Evolutionary conservation across 2,888 invertebrate genomes (phyloP).

Genomic region (Caenorhabditis sp.): DNA sequence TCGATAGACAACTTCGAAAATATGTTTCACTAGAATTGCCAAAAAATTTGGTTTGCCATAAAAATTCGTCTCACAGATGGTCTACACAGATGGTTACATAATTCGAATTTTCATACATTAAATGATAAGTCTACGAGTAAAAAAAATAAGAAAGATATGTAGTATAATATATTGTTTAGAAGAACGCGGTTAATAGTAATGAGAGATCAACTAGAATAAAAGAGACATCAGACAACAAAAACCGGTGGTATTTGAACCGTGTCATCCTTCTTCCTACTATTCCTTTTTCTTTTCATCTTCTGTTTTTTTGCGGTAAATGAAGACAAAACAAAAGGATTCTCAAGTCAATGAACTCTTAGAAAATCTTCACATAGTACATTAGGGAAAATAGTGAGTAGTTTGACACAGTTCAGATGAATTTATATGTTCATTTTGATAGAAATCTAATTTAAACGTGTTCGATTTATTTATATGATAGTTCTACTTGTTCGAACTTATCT

Average conservation of each 20-base stretch:
- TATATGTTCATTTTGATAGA: not conserved
- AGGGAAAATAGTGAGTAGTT: not conserved
- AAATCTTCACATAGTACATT: too few species aligned
- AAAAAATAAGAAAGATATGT: not conserved
- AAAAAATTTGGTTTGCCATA: not conserved
- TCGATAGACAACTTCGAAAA: not conserved
- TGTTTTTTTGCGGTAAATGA: not conserved
- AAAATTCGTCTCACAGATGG: not conserved
- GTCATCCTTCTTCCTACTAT: not conserved
- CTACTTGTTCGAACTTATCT: not conserved
- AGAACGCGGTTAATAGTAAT: slow-evolving; percentile 1
- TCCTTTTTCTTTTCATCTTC: not conserved
- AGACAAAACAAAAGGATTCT: too few species aligned
- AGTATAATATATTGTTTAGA: not conserved
- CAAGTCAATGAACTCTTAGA: too few species aligned
- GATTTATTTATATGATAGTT: not conserved
- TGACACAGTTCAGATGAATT: not conserved
- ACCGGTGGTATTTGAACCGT: not conserved
- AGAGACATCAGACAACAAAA: not conserved
- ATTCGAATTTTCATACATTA: not conserved
- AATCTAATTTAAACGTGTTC: not conserved
- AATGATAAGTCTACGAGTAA: not conserved
- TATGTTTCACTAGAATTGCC: not conserved
- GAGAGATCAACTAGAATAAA: not conserved
- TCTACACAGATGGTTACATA: not conserved